Evolutionary conservation across 2,888 invertebrate species (phyloP).

Genomic region (Hyles lineata): DNA sequence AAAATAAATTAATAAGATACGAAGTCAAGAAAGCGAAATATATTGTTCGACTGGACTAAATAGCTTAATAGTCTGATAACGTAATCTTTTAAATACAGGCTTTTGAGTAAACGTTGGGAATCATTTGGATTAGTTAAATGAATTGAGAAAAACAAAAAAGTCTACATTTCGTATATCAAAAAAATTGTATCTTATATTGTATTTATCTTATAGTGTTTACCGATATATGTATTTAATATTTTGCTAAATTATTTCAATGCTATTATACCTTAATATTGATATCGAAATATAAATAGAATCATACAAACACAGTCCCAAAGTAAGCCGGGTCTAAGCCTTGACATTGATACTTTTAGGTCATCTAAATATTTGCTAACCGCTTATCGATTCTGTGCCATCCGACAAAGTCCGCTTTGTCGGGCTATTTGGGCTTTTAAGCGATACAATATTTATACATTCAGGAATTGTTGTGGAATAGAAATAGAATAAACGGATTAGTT

Average conservation of each 20-base stretch:
- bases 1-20: slow-evolving; percentile 36
- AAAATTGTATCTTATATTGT: no score
- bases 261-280: background rate
- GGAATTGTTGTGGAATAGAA: background rate
- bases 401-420: background rate
- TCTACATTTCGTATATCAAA: no score
- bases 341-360: slow-evolving; percentile 19
- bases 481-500: background rate
- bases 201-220: no score
- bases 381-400: slow-evolving; percentile 7
- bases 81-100: background rate
- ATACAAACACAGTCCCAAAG: background rate
- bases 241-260: no score
- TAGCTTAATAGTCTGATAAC: slow-evolving; percentile 11
- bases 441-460: background rate
- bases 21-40: slow-evolving; percentile 14
- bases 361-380: slow-evolving; percentile 20
- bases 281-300: background rate
- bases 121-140: no score
- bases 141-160: no score
- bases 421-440: background rate
- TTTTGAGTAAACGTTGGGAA: no score
- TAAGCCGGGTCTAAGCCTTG: slow-evolving; percentile 6
- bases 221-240: no score
- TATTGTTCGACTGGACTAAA: background rate